These are phyloP conservation scores for Troides oblongomaculatus DNA, from an alignment of 2,888 invertebrate genomes.

Conservation along the genomic window DNA sequence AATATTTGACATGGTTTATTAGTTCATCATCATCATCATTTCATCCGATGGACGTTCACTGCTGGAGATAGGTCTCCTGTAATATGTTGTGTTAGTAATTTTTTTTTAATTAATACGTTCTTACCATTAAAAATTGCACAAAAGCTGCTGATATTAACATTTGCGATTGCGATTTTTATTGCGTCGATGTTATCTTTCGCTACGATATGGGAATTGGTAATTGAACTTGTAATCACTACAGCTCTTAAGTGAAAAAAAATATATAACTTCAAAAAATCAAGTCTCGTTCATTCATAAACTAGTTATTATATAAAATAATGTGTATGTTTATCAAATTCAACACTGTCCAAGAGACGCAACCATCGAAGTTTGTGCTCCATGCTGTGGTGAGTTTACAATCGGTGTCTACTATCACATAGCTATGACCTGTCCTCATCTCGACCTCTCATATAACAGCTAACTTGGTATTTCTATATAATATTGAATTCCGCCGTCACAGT, in stretches of 20 bases:
- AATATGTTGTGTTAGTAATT: too few species aligned
- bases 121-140: neutral
- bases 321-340: too few species aligned
- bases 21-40: too few species aligned
- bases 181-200: neutral
- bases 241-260: neutral
- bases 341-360: too few species aligned
- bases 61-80: too few species aligned
- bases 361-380: neutral
- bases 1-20: too few species aligned
- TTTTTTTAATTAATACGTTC: neutral
- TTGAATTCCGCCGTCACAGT: too few species aligned
- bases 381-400: neutral
- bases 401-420: neutral
- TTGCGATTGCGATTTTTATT: neutral
- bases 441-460: neutral
- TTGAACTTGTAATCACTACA: neutral
- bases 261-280: neutral
- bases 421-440: neutral
- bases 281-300: neutral
- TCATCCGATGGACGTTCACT: too few species aligned
- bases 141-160: neutral
- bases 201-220: neutral
- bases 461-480: too few species aligned
- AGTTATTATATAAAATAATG: too few species aligned